Conservation (phyloP, 1,140 invertebrate genomes). For the Chrysoperla carnea region DNA sequence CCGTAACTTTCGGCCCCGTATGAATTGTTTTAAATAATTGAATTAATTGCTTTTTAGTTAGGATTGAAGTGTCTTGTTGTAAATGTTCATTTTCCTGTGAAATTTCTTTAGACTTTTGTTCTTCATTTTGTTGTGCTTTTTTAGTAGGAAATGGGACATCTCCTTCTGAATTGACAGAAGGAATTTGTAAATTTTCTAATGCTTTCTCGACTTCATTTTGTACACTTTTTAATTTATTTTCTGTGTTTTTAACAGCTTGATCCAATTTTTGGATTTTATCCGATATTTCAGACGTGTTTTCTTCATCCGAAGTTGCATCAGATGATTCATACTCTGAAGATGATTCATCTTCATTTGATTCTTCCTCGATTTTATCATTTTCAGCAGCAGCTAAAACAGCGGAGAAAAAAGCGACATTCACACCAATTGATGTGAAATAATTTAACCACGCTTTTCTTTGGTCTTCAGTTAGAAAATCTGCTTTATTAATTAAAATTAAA, state of each 20-base stretch:
- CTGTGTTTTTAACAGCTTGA: slow-evolving; percentile 11
- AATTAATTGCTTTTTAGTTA: slow-evolving; percentile 38
- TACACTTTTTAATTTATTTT: slow-evolving; percentile 4
- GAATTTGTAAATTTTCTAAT: too few species aligned
- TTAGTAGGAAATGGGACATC: too few species aligned
- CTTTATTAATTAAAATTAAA: slow-evolving; percentile 87
- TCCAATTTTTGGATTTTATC: slow-evolving; percentile 5
- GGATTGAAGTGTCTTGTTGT: slow-evolving; percentile 15
- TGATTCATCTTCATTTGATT: slow-evolving; percentile 20
- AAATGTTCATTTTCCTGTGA: slow-evolving; percentile 1
- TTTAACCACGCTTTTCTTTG: slow-evolving; percentile 75
- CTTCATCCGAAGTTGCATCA: slow-evolving; percentile 11
- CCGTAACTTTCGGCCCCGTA: slow-evolving; percentile 30
- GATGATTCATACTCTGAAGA: slow-evolving; percentile 20
- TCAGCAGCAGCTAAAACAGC: slow-evolving; percentile 40
- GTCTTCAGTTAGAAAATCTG: slow-evolving; percentile 73
- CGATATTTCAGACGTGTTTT: slow-evolving; percentile 1
- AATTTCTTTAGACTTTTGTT: not conserved
- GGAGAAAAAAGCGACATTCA: slow-evolving; percentile 72
- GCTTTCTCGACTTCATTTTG: not conserved
- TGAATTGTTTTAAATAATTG: slow-evolving; percentile 50
- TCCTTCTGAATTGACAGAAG: too few species aligned
- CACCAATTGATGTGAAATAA: slow-evolving; percentile 57
- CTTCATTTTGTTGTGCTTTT: not conserved
- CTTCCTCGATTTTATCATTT: slow-evolving; percentile 16